These are phyloP conservation scores for Drosophila equinoxialis DNA, from an alignment of 1,140 invertebrate species.

Conservation along the genomic window DNA sequence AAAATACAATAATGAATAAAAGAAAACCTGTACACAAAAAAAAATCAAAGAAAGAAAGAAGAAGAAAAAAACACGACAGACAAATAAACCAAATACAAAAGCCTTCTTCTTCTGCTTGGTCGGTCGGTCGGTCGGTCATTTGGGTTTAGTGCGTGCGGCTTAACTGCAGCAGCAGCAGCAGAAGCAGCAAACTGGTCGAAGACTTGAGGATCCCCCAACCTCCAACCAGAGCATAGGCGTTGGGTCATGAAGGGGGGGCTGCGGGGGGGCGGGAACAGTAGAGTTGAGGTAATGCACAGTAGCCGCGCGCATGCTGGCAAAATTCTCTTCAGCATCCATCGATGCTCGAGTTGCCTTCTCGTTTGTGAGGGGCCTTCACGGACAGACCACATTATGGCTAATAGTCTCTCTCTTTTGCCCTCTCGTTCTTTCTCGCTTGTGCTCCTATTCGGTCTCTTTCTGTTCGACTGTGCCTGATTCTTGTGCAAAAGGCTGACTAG, in stretches of 20 bases:
- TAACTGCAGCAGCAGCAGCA: slow-evolving; percentile 60
- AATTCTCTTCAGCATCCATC: slow-evolving; percentile 38
- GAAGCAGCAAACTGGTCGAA: slow-evolving; percentile 69
- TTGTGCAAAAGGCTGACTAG: slow-evolving; percentile 26
- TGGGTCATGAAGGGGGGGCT: too few relatives aligned
- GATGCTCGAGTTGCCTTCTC: slow-evolving; percentile 13
- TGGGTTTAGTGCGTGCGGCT: slow-evolving; percentile 70
- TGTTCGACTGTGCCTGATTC: slow-evolving; percentile 2
- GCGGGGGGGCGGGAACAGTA: neutral
- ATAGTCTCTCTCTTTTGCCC: slow-evolving; percentile 52
- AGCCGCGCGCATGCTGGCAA: slow-evolving; percentile 49
- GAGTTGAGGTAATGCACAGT: slow-evolving; percentile 39
- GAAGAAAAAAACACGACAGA: slow-evolving; percentile 56
- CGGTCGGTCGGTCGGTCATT: slow-evolving; percentile 17
- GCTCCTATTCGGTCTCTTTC: slow-evolving; percentile 1
- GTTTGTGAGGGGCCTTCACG: slow-evolving; percentile 41
- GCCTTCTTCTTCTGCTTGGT: slow-evolving; percentile 47
- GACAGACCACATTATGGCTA: slow-evolving; percentile 66
- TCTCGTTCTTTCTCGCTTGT: neutral
- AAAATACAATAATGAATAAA: slow-evolving; percentile 80
- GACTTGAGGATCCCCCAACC: slow-evolving; percentile 17
- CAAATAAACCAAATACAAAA: slow-evolving; percentile 73
- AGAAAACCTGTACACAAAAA: slow-evolving; percentile 77
- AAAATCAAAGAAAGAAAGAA: slow-evolving; percentile 55
- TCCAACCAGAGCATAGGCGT: slow-evolving; percentile 12